Evolutionary conservation across 2,797 vertebrate genomes (phyloP).

Genomic region (Brachymystax lenok): DNA sequence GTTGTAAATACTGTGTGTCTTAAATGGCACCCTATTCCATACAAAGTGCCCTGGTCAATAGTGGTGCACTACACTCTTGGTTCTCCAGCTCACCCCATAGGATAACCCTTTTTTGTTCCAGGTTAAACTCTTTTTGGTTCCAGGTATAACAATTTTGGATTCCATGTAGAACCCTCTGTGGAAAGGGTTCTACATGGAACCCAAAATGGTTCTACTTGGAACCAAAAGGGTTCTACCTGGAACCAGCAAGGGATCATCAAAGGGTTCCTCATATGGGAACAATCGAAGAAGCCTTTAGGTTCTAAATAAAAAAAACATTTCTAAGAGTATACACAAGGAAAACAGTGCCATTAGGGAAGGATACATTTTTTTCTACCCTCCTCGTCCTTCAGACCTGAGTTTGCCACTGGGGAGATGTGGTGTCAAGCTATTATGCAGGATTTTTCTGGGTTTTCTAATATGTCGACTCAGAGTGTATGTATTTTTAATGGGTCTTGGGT

Average conservation of each 20-base stretch:
- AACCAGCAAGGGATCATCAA: too few relatives aligned
- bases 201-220: too few relatives aligned
- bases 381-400: conserved; percentile 34
- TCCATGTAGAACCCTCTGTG: too few relatives aligned
- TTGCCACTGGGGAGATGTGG: conserved; percentile 28
- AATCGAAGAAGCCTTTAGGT: too few relatives aligned
- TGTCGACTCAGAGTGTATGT: conserved; percentile 46
- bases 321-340: background rate
- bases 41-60: background rate
- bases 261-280: too few relatives aligned
- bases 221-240: too few relatives aligned
- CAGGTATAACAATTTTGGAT: too few relatives aligned
- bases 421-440: conserved; percentile 42
- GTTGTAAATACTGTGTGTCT: conserved; percentile 38
- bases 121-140: too few relatives aligned
- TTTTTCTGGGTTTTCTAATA: conserved; percentile 59
- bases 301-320: background rate
- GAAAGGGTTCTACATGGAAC: too few relatives aligned
- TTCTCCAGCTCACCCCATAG: too few relatives aligned
- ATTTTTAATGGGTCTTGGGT: conserved; percentile 63
- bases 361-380: conserved; percentile 16
- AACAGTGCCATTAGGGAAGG: background rate
- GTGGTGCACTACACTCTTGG: too few relatives aligned
- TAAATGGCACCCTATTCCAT: background rate
- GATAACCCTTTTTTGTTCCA: too few relatives aligned